phyloP scores from a whole-genome alignment of 2,888 invertebrate species.

The Acrocera orbiculus region DNA sequence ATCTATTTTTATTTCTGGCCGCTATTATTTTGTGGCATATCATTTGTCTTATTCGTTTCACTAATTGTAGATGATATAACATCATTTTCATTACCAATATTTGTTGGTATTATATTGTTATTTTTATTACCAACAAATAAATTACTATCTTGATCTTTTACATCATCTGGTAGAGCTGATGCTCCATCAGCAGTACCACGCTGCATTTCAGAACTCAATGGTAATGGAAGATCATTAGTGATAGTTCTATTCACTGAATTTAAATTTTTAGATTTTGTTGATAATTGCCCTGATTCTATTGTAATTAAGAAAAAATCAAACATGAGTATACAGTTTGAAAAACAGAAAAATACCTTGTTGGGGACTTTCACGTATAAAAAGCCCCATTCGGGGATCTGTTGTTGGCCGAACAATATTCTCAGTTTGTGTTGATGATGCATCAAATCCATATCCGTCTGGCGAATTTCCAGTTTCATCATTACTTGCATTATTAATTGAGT shows the following conservation, averaged over 20 bases:
- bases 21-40: no score
- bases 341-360: constrained; percentile 20
- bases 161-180: constrained; percentile 17
- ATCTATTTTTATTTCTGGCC: no score
- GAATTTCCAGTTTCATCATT: background rate
- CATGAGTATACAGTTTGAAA: background rate
- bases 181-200: constrained; percentile 29
- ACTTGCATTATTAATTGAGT: no score
- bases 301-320: background rate
- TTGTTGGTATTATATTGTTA: no score
- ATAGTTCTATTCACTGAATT: background rate
- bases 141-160: background rate
- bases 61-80: no score
- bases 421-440: background rate
- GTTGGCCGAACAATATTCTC: constrained; percentile 3
- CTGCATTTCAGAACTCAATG: constrained; percentile 12
- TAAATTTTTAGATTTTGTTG: background rate
- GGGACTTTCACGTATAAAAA: constrained; percentile 30
- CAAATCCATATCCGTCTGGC: background rate
- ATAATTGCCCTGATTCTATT: constrained; percentile 2
- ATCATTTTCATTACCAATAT: no score
- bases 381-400: constrained; percentile 27
- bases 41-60: no score
- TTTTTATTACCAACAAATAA: background rate
- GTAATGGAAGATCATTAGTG: background rate